These are phyloP conservation scores for Drosophila santomea DNA, from an alignment of 1,140 invertebrate genomes.

Conservation along the genomic window DNA sequence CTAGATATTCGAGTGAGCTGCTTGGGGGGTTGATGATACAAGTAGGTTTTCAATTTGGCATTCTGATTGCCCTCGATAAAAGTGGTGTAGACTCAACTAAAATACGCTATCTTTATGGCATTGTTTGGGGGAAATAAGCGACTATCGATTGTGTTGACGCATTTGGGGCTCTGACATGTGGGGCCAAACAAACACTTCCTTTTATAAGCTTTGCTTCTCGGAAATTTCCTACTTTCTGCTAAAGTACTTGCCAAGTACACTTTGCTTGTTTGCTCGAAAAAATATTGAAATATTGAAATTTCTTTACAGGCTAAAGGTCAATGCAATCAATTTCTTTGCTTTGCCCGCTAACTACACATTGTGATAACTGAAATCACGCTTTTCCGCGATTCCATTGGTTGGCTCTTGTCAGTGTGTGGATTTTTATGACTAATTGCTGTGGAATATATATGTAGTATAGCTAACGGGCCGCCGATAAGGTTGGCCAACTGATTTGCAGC, in stretches of 20 bases:
- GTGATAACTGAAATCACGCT: conserved; percentile 41
- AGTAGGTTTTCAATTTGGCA: neutral
- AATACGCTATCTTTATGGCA: conserved; percentile 27
- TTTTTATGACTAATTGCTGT: conserved; percentile 61
- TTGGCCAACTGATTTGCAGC: conserved; percentile 15
- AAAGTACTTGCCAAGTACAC: conserved; percentile 9
- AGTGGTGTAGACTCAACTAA: neutral
- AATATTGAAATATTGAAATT: neutral
- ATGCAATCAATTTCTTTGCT: conserved; percentile 21
- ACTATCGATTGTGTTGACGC: conserved; percentile 33
- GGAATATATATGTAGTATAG: conserved; percentile 12
- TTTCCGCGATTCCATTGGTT: neutral
- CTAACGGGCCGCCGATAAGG: conserved; percentile 25
- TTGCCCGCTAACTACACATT: neutral
- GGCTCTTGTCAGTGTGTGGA: neutral
- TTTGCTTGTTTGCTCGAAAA: neutral
- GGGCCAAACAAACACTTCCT: conserved; percentile 7
- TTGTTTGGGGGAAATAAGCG: conserved; percentile 20
- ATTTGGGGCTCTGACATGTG: conserved; percentile 1
- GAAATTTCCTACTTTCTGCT: neutral
- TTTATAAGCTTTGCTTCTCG: conserved; percentile 2
- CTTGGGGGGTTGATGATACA: neutral
- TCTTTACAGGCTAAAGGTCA: conserved; percentile 14
- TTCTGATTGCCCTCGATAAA: conserved; percentile 19
- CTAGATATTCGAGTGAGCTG: conserved; percentile 6